phyloP scores from a whole-genome alignment of 2,888 invertebrate species.

The Pheosia tremula region DNA sequence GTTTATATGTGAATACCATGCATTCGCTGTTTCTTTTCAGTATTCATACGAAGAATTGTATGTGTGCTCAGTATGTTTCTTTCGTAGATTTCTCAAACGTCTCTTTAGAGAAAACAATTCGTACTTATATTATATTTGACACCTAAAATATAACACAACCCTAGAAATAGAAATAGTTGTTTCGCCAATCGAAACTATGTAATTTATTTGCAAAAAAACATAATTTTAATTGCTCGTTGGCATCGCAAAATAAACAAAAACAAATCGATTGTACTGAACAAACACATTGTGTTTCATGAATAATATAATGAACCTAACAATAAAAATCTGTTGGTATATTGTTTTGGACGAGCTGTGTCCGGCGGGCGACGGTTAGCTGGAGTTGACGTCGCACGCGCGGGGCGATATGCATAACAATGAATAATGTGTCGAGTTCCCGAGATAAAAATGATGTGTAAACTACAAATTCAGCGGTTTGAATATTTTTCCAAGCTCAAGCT shows the following conservation, averaged over 20 bases:
- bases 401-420: conserved; percentile 37
- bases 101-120: too few species aligned
- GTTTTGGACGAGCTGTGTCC: conserved; percentile 33
- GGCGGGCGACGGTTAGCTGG: conserved; percentile 18
- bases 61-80: too few species aligned
- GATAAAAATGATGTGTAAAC: conserved; percentile 23
- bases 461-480: background rate
- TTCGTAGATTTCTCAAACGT: too few species aligned
- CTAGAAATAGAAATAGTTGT: too few species aligned
- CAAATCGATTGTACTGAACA: conserved; percentile 1
- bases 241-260: background rate
- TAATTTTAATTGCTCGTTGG: background rate
- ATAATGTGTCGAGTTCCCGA: conserved; percentile 22
- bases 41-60: background rate
- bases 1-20: background rate
- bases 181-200: background rate
- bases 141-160: too few species aligned
- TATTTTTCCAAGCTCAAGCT: conserved; percentile 35
- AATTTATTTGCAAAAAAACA: background rate
- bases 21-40: background rate
- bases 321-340: conserved; percentile 32
- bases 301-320: conserved; percentile 27
- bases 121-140: too few species aligned
- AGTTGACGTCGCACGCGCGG: conserved; percentile 23
- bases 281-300: conserved; percentile 30